Evolutionary conservation across 2,888 invertebrate species (phyloP), one percentile per base, ranked within the genome.

Genomic region (Drosophila koepferae): DNA sequence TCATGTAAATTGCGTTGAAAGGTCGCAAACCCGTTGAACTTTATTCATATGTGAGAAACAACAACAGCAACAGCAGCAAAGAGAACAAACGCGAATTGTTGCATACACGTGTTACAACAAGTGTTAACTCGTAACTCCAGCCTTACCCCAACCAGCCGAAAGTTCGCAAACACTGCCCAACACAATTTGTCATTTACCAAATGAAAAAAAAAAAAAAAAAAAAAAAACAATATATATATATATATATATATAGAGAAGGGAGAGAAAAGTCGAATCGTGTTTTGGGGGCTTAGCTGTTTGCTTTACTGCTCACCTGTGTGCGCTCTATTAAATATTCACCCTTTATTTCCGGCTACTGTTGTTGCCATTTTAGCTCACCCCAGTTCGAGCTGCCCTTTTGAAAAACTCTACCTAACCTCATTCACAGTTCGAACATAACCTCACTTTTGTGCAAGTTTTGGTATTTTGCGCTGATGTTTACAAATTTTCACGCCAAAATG

Each of bases 401-500:
- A 28, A 31, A 18, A 34, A 34, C 41, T 34, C 53, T 16, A 8
- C 16, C 56, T 41, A 31, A 10, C 62, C 46, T 36, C n/a, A 10
- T 23, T 34, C 41, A 46, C 67, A 51, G 60, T 28, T 65, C 70
- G 73, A 56, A 71, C 69, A 74, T 34, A 34, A 8, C 58, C 44
- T 34, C n/a, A 12, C 43, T 20, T 36, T 23, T 38, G 71, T 77
- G 73, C 67, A 79, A 85, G 74, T 82, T 85, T 72, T 72, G 71
- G 73, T 73, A 85, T 75, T 75, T 81, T 67, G 73, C 80, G 49
- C 34, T 85, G 88, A 83, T 88, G 82, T 86, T 85, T 77, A 89
- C 86, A 86, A 86, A 86, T 86, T 88, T 88, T 81, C 85, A 85
- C 81, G 81, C 74, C 77, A 77, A 85, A 85, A 88, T 88, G 86